These are phyloP conservation scores for Spisula solida DNA, from an alignment of 2,888 invertebrate genomes.

Conservation along the genomic window DNA sequence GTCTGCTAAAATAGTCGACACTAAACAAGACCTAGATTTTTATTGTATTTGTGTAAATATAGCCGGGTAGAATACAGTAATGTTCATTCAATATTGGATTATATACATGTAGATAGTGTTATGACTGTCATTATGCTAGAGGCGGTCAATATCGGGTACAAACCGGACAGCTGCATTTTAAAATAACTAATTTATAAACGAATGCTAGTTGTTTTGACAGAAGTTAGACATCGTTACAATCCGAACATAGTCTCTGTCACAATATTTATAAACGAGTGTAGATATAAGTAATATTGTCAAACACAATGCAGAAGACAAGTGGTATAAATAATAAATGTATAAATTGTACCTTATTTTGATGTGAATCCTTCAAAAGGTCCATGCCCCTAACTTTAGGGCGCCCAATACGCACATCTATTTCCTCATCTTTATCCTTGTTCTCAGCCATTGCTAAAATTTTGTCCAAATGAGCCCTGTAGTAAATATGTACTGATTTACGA, in stretches of 20 bases:
- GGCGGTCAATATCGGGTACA: no score
- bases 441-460: constrained; percentile 68
- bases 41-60: not conserved
- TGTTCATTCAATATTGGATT: not conserved
- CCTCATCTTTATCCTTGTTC: constrained; percentile 45
- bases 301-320: not conserved
- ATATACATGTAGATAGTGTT: not conserved
- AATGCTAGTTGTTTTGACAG: no score
- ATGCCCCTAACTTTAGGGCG: constrained; percentile 85
- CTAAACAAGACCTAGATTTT: not conserved
- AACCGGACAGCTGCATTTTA: no score
- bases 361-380: constrained; percentile 88
- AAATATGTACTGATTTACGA: not conserved
- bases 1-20: not conserved
- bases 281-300: not conserved
- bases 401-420: constrained; percentile 68
- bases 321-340: no score
- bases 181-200: no score
- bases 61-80: not conserved
- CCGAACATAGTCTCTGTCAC: no score
- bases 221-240: no score
- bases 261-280: no score
- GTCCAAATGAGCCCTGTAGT: constrained; percentile 59
- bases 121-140: no score
- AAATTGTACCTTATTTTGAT: constrained; percentile 87